phyloP scores from a whole-genome alignment of 2,797 vertebrate genomes.

The Ispidina picta region DNA sequence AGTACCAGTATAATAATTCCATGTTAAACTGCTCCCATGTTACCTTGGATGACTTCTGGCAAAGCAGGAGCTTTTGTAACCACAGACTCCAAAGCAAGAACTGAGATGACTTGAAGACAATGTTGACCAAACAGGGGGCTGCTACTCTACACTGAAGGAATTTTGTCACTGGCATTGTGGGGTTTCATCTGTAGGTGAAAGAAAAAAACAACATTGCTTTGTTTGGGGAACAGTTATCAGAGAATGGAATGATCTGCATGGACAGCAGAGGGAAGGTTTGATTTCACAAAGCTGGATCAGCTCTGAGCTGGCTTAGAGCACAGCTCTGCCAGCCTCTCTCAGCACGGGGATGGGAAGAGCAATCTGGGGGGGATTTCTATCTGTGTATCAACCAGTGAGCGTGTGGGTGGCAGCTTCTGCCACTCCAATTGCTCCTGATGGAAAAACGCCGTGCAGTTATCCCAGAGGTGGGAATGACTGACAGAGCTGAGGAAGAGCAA shows the following conservation, averaged over 20 bases:
- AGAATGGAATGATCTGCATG: not conserved
- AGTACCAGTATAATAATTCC: not conserved
- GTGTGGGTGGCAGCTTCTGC: not conserved
- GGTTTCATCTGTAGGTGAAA: not conserved
- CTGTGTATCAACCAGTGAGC: not conserved
- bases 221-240: not conserved
- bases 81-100: not conserved
- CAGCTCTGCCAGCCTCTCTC: not conserved
- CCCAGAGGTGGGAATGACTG: not conserved
- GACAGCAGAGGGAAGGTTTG: not conserved
- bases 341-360: not conserved
- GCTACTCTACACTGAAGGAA: not conserved
- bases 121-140: slow-evolving; percentile 1
- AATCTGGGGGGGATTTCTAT: not conserved
- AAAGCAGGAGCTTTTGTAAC: slow-evolving; percentile 14
- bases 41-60: not conserved
- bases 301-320: not conserved
- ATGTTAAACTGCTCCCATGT: not conserved
- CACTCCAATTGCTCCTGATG: not conserved
- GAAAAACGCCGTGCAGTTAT: not conserved
- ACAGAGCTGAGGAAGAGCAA: not conserved
- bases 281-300: not conserved
- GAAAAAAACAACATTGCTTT: not conserved
- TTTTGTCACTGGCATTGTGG: not conserved
- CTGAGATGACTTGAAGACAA: not conserved